A percentile compares a stretch with the other conserved stretches of the same genome.
phyloP scores from a whole-genome alignment of 2,797 vertebrate species.

The Micromesistius poutassou region DNA sequence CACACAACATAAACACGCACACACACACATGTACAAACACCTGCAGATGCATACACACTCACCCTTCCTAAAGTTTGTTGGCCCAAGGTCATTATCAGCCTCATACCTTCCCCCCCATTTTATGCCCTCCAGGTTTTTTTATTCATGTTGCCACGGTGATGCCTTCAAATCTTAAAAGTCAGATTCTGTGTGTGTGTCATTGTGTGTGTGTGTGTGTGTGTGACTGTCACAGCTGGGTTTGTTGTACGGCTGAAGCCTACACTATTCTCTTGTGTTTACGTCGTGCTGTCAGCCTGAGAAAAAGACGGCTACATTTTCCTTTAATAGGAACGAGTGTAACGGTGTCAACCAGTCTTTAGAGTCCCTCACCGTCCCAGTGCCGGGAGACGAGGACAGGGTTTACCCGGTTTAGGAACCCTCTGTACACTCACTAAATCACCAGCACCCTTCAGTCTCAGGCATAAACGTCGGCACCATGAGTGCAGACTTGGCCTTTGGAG shows the following conservation, averaged over 20 bases:
- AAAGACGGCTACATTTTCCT: neutral
- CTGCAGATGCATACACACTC: slow-evolving; percentile 9
- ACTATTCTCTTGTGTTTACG: neutral
- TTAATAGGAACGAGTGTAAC: neutral
- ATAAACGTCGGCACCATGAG: neutral
- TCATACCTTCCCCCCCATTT: neutral
- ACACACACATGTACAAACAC: slow-evolving; percentile 14
- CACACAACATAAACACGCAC: slow-evolving; percentile 14
- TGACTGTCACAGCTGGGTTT: neutral
- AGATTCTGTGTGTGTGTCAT: slow-evolving; percentile 6
- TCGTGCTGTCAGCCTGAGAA: neutral
- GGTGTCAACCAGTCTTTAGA: neutral
- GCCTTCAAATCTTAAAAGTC: neutral
- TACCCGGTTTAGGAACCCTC: neutral
- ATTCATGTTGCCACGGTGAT: neutral
- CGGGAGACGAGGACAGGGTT: neutral
- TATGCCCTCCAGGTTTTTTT: neutral
- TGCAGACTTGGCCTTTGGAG: neutral
- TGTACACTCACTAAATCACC: neutral
- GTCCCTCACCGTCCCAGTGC: neutral
- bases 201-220: neutral
- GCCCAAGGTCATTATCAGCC: neutral
- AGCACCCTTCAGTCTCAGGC: neutral
- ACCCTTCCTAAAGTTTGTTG: neutral
- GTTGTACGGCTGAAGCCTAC: neutral